Base-by-base conservation (phyloP, 2,797 vertebrate species). In the Phoebastria nigripes region DNA sequence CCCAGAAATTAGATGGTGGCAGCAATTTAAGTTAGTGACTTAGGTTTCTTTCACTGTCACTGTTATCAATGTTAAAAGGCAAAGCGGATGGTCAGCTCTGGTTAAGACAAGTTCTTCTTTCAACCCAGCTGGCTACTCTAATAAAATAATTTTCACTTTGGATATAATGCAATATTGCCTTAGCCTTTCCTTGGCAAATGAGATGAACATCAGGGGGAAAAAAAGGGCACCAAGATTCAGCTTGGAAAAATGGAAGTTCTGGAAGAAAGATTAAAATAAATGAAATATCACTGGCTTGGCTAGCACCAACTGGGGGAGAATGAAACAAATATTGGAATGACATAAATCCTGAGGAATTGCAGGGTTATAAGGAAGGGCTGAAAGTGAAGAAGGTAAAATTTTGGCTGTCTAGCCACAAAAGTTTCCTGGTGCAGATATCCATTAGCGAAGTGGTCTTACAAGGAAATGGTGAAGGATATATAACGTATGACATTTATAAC, bases 221-320 rank as follows among this genome's bases (percentile, higher is more conserved):
- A 62, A 66, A 62, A 81, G 80, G 39, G 41, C 78, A 95, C 66
- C 71, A 89, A 85, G 63, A 78, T 92, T 95, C 90, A 94, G 44
- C 59, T 94, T 80, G 95, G 95, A 96, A 93, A 96, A 95, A 96
- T 94, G 70, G 90, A 92, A 95, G 83, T 90, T 97, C 94, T 95
- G 91, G 93, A 96, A 95, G 95, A 96, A 95, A 93, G 94, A 96
- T 96, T 97, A 96, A 95, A 96, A 95, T 94, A 95, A 93, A 89
- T 95, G 92, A 95, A 96, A 95, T 96, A 96, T 96, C 94, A 80
- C 93, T 95, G 95, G 71, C 92, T 95, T 96, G 94, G 95, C 94
- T 55, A 89, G 90, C 89, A 89, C 94, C 92, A 89, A 54, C 77
- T 58, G 72, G 54, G 94, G 88, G 59, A 90, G 96, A 87, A 92